A percentile compares a stretch with the other conserved stretches of the same genome.
These are phyloP conservation scores for Seriola rivoliana DNA, from an alignment of 2,113 vertebrate genomes.

Conservation along the genomic window DNA sequence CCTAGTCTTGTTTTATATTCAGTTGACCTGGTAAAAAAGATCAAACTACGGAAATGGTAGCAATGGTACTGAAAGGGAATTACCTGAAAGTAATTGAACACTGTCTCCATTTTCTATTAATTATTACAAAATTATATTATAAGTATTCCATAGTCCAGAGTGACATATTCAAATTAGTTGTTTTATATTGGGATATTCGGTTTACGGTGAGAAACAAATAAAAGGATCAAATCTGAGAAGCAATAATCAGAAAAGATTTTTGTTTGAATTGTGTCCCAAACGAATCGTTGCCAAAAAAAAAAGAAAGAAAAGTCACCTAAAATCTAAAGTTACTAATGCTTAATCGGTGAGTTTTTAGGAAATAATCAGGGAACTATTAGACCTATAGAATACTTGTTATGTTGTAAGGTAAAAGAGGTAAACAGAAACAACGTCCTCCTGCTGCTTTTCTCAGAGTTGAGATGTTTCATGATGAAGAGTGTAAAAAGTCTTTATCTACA, in stretches of 20 bases:
- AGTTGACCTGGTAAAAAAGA: neutral
- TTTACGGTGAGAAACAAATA: neutral
- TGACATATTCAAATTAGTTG: neutral
- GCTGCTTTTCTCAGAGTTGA: neutral
- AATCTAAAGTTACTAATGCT: neutral
- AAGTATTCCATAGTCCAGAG: neutral
- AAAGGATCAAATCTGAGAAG: neutral
- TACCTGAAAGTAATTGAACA: neutral
- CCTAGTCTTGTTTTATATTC: too few species aligned
- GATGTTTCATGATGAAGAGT: slow-evolving; percentile 1
- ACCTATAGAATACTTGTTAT: neutral
- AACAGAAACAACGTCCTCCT: neutral
- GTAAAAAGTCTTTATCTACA: slow-evolving; percentile 1
- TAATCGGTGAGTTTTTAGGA: neutral
- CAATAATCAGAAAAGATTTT: neutral
- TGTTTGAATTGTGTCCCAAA: neutral
- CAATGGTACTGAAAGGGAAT: neutral
- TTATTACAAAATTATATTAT: neutral
- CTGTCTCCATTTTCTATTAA: neutral
- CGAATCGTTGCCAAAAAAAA: neutral
- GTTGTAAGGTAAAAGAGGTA: neutral
- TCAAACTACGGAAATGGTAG: neutral
- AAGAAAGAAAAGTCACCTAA: neutral
- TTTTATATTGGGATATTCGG: neutral
- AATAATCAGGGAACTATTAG: neutral